These are phyloP conservation scores for Formica exsecta DNA, from an alignment of 1,140 invertebrate species.

Conservation along the genomic window DNA sequence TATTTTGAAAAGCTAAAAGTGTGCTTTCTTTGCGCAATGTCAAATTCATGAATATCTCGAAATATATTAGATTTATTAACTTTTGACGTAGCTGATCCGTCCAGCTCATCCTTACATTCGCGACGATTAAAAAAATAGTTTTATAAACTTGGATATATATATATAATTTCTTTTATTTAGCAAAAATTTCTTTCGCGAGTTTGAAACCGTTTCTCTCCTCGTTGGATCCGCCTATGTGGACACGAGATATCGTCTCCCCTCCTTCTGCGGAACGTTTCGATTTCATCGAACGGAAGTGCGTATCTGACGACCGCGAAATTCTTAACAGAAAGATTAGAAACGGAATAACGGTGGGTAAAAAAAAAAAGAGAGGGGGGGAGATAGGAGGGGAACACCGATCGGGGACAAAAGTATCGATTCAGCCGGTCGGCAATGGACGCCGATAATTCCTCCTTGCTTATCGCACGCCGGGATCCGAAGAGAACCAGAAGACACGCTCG, in stretches of 20 bases:
- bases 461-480: slow-evolving; percentile 55
- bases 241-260: not conserved
- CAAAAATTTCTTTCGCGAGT: not conserved
- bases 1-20: too few relatives aligned
- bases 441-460: slow-evolving; percentile 70
- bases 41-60: too few relatives aligned
- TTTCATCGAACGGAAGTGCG: slow-evolving; percentile 37
- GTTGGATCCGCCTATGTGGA: not conserved
- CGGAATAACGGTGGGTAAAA: not conserved
- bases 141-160: too few relatives aligned
- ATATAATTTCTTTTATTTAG: not conserved
- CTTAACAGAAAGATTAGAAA: slow-evolving; percentile 38
- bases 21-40: too few relatives aligned
- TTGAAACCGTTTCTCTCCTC: not conserved
- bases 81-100: too few relatives aligned
- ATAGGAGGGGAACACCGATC: slow-evolving; percentile 46
- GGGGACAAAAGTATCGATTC: slow-evolving; percentile 67
- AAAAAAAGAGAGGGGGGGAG: not conserved
- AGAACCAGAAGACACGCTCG: slow-evolving; percentile 58
- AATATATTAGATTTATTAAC: too few relatives aligned
- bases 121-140: not conserved
- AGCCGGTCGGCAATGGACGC: slow-evolving; percentile 28
- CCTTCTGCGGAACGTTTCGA: not conserved
- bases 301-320: slow-evolving; percentile 30
- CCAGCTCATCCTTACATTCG: not conserved